Base-by-base conservation (phyloP, 1,140 invertebrate species). In the Drosophila pallidifrons region DNA sequence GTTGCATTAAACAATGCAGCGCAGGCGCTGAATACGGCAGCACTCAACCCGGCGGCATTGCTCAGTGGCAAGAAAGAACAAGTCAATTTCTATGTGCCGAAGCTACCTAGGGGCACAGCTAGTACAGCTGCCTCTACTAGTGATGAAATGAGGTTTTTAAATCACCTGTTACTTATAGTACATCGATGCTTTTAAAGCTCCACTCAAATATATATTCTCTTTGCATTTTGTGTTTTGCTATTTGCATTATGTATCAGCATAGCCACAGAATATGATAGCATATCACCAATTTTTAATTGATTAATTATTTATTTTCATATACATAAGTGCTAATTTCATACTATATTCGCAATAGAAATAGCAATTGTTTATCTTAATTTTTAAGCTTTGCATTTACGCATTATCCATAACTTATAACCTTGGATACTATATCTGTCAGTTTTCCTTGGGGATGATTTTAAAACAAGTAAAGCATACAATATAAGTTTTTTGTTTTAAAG, bases 91-190 rank as follows among this genome's bases (percentile, higher is more conserved):
- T 91, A 91, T 91, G 71, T 91, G 46, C 89, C 89, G 67, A 89
- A 86, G 64, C 76, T 91, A 77, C 85, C 79, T 68, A 89, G 80
- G 55, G 75, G 87, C 57, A 80, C 77, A 46, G 71, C 63, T 75
- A 38, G 35, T 38, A 38, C 35, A 3, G 55, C 74, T 45, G 68
- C 72, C 63, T 71, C 64, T 41, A 72, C 71, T 51, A 66, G 58
- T 54, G 86, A 91, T 65, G 89, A 91, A 64, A 81, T 76, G 82
- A 91, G 89, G 89, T 91, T 82, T 91, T 91, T 91, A 91, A 78
- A 66, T 66, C 13, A 63, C 78, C 38, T 65, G 68, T 30, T 52
- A 52, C 8, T 10, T 38, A 38, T 38, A 38, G 35, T 38, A 38
- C 49, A 35, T 35, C 6, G n/a, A 54, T 54, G 41, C 41, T 35